Evolutionary conservation across 2,113 vertebrate species (phyloP), one percentile per base, ranked within the genome.

Genomic region (Ciconia boyciana): DNA sequence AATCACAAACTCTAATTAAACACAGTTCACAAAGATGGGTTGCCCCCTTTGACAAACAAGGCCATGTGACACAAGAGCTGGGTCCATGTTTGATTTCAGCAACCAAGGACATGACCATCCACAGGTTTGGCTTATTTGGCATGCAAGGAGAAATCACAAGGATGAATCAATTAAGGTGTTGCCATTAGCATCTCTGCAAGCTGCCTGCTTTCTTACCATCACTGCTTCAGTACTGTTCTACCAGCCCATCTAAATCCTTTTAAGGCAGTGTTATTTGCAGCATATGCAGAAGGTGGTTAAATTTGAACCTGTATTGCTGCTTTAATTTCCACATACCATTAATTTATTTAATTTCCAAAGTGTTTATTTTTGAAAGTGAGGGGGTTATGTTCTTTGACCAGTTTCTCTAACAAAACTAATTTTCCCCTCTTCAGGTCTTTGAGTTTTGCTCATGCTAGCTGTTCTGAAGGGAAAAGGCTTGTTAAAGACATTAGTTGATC

Each of bases 21-120:
- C 17, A 77, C 22, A 52, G 10, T 16, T 65, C 48, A 60, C 51
- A 34, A 12, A 32, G 83, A 60, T 51, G 7, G 19, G 25, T 75
- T 87, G 7, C 1, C 13, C 13, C 13, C 24, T 84, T 61, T 58
- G 26, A 52, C 65, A 84, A 78, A 49, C 0, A 31, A 77, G 71
- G 26, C 3, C 48, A 75, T 2, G 2, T 0, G 0, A 29, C 22
- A 46, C 49, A 69, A n/a, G 29, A 85, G 8, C 6, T 68, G 34
- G 11, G 18, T 5, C 24, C 14, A 4, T 6, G 15, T 62, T 62
- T 90, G 13, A 66, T 66, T 76, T 68, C 70, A 88, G 36, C 32
- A 81, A 5, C 11, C 25, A 72, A 43, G 52, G 60, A 39, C 17
- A 3, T 60, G 13, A 52, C 6, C 34, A 32, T 34, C 4, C 74